Base-by-base conservation (phyloP, 23 tunicate species). In the Botrylloides violaceus region DNA sequence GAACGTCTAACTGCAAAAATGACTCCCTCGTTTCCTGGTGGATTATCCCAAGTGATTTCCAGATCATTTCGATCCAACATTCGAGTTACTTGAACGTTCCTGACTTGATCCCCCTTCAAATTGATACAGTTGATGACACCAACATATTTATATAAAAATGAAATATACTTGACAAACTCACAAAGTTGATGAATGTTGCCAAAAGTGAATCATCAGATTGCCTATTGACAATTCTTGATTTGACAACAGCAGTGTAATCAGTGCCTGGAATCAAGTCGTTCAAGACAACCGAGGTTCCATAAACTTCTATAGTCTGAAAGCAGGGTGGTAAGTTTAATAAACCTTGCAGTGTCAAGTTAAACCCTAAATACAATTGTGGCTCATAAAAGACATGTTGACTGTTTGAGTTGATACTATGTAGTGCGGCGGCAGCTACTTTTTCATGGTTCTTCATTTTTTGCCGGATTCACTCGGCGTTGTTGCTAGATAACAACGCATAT, bases 211-310 rank as follows among this genome's bases (percentile, higher is more conserved):
- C 74, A 43, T 43, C 58, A 5, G 74, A 68, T 20, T 35, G 21
- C 47, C 58, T 38, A 37, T 43, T 1, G 57, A 5, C 26, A 18
- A 68, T 43, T 43, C 37, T 68, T 36, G 74, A 24, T 68, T 68
- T 68, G 74, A 89, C 58, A 29, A 57, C 32, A 28, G 78, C 89
- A 24, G 61, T 71, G 56, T 89, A 89, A 49, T 82, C 89, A 2
- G 82, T 74, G 32, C 96, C 96, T 12, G 83, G 84, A 3, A 72
- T 66, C 23, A 89, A 72, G 34, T 78, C 68, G 1, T 66, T 55
- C 7, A 89, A 36, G 25, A 60, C 61, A 64, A 76, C 77, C 28
- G 12, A 21, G 7, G 25, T 22, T 25, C 12, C 37, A 6, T 30
- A 15, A n/a, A 53, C 33, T 61, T 75, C 71, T 19, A 71, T 20